Evolutionary conservation across 64 coral and sea anemone genomes (phyloP).

Genomic region (Pocillopora verrucosa): DNA sequence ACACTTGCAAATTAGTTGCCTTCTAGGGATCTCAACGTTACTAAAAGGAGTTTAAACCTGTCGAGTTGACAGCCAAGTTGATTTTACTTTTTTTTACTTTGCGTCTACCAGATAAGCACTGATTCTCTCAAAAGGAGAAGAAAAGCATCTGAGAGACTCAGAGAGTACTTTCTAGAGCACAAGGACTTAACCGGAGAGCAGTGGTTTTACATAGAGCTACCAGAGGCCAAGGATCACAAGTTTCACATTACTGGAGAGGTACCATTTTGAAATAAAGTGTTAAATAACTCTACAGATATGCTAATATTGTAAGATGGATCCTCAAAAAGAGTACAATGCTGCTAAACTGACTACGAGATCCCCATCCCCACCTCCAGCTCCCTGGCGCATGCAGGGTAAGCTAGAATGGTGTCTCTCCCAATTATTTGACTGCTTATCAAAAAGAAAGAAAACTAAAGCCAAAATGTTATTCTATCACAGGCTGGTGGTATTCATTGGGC

Average conservation of each 20-base stretch:
- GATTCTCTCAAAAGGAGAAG: constrained; percentile 24
- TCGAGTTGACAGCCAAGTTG: background rate
- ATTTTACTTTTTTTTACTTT: constrained; percentile 1
- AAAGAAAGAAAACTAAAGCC: constrained; percentile 32
- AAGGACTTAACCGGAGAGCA: constrained; percentile 22
- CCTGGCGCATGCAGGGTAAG: constrained; percentile 24
- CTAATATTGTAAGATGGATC: constrained; percentile 20
- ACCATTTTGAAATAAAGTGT: constrained; percentile 5
- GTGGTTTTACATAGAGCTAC: constrained; percentile 46
- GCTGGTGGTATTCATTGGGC: constrained; percentile 49
- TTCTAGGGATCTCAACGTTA: background rate
- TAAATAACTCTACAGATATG: background rate
- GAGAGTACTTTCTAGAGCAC: constrained; percentile 1
- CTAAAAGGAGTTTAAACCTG: too few species aligned
- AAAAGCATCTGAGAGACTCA: constrained; percentile 21
- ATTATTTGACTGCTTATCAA: constrained; percentile 6
- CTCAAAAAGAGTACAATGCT: constrained; percentile 6
- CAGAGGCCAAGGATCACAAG: constrained; percentile 50
- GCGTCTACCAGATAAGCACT: constrained; percentile 25
- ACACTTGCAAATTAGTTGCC: background rate
- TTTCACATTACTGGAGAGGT: constrained; percentile 54
- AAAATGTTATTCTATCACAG: constrained; percentile 36
- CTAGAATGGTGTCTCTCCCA: background rate
- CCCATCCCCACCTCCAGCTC: constrained; percentile 7
- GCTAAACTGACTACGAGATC: background rate